A percentile compares a stretch with the other conserved stretches of the same genome.
Conservation (phyloP, 2,113 vertebrate genomes). For the Grantiella picta region DNA sequence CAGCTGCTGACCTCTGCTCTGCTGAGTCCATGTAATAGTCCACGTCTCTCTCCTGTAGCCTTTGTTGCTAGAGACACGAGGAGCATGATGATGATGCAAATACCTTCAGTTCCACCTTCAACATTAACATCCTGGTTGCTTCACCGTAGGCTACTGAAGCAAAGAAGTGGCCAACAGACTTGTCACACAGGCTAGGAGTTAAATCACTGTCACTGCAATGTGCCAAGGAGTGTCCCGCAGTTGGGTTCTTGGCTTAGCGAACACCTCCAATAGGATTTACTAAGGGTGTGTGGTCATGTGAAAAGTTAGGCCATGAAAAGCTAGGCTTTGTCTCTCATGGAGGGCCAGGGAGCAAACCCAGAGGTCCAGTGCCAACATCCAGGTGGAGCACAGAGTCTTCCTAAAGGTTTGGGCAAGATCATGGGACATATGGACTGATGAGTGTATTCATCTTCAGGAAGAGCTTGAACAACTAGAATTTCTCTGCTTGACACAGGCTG, state of each 20-base stretch:
- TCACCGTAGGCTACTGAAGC: background rate
- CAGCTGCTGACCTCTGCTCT: background rate
- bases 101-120: background rate
- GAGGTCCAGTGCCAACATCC: rapidly evolving
- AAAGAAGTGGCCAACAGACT: background rate
- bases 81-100: background rate
- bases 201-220: background rate
- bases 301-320: background rate
- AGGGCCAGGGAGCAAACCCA: background rate
- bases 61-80: background rate
- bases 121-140: rapidly evolving
- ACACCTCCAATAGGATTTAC: background rate
- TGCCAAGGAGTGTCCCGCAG: background rate
- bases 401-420: background rate
- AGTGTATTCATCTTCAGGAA: rapidly evolving
- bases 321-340: background rate
- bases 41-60: background rate
- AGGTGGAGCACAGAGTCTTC: background rate
- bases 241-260: background rate
- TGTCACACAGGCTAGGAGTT: background rate
- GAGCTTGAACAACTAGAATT: background rate
- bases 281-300: background rate
- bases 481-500: background rate
- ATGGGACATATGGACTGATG: rapidly evolving
- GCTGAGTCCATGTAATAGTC: background rate